Percentiles rank a stretch among this genome's conserved stretches.
Conservation (phyloP, 2,797 vertebrate genomes). For the Siniperca obscura region DNA sequence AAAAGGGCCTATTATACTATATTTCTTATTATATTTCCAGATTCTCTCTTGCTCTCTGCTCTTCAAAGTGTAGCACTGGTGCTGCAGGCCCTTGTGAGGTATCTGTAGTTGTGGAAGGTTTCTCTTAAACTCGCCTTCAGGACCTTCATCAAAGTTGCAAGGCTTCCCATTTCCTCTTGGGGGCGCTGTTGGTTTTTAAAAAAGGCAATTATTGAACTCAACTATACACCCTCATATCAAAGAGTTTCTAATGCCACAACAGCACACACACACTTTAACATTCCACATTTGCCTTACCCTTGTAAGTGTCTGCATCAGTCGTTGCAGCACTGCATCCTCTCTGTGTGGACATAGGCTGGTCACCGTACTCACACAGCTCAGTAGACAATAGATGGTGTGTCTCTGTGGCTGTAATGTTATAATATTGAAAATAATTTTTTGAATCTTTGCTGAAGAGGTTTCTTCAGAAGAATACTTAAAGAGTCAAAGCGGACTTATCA, state of each 20-base stretch:
- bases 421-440: conserved; percentile 4
- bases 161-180: conserved; percentile 71
- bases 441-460: neutral
- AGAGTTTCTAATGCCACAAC: too few relatives aligned
- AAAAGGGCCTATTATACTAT: neutral
- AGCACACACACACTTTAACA: neutral
- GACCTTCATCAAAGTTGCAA: conserved; percentile 70
- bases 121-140: conserved; percentile 76
- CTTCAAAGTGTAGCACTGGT: conserved; percentile 51
- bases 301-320: conserved; percentile 83
- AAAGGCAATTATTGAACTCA: neutral
- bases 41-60: too few relatives aligned
- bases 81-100: conserved; percentile 55
- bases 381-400: conserved; percentile 84
- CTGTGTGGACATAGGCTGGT: conserved; percentile 81
- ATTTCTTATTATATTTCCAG: too few relatives aligned
- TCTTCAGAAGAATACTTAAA: neutral
- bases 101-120: conserved; percentile 51
- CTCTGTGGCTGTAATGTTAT: conserved; percentile 77
- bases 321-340: conserved; percentile 82
- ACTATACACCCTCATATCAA: neutral
- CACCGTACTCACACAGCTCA: conserved; percentile 85
- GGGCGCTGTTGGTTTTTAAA: conserved; percentile 62
- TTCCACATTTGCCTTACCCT: conserved; percentile 74
- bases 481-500: neutral